Evolutionary conservation across 2,888 invertebrate species (phyloP).

Genomic region (Heliconius ethilla): DNA sequence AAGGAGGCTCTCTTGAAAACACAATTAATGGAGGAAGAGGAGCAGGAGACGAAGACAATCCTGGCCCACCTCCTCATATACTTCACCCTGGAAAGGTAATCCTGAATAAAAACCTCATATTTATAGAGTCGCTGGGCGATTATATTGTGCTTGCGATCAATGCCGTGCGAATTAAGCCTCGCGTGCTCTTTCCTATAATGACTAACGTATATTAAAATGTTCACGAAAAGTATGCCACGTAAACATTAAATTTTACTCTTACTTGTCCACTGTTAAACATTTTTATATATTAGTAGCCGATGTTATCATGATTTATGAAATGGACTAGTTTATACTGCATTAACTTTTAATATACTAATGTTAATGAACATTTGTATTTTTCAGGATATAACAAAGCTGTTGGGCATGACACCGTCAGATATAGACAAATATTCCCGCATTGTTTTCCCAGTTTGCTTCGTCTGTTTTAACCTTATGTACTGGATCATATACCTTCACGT

Average conservation of each 20-base stretch:
- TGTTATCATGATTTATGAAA: constrained; percentile 36
- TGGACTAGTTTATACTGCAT: not conserved
- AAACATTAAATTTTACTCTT: constrained; percentile 20
- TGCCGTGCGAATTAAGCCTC: constrained; percentile 39
- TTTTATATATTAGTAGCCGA: constrained; percentile 30
- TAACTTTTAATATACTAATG: not conserved
- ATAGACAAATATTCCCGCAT: constrained; percentile 99
- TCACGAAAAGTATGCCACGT: constrained; percentile 24
- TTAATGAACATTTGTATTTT: constrained; percentile 40
- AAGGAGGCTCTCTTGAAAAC: constrained; percentile 94
- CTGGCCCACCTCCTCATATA: constrained; percentile 87
- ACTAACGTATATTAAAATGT: constrained; percentile 22
- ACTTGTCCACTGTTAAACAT: constrained; percentile 21
- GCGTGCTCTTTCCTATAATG: constrained; percentile 34
- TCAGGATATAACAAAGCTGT: constrained; percentile 93
- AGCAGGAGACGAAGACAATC: constrained; percentile 82
- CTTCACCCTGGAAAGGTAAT: constrained; percentile 91
- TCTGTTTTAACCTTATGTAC: constrained; percentile 99
- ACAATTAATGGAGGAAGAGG: constrained; percentile 92
- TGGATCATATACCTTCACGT: constrained; percentile 98
- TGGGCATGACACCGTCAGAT: constrained; percentile 97
- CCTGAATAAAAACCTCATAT: not conserved
- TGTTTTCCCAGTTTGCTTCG: constrained; percentile 98
- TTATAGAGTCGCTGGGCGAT: constrained; percentile 16
- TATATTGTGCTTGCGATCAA: constrained; percentile 33